Evolutionary conservation across 2,113 vertebrate genomes (phyloP), one percentile per base, ranked within the genome.

Genomic region (Phylloscopus trochiloides): DNA sequence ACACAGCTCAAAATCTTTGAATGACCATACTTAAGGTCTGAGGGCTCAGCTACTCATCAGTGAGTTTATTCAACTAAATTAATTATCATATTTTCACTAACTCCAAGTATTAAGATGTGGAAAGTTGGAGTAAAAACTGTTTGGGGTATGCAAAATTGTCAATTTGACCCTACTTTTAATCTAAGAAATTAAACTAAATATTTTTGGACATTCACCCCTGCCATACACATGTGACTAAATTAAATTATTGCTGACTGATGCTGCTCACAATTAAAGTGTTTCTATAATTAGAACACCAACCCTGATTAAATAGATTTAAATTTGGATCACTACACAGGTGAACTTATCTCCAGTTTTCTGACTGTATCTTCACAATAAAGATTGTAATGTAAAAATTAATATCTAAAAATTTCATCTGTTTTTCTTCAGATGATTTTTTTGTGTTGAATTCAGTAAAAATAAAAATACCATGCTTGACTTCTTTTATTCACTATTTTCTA

Each of bases 131-230:
- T 48, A 58, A 78, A 70, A 58, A 43, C 6, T 57, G 1, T 3
- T 79, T 57, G 48, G 8, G 2, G 1, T 38, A 10, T 50, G 80
- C 2, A 28, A 31, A 70, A 12, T 57, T 21, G 7, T 51, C 6
- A 43, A 4, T 36, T 73, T 36, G 11, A 76, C 6, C 18, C 20
- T 85, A 51, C 29, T 70, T 74, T 72, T 34, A 76, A 12, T 57
- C 48, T 29, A 54, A 70, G 19, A 57, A 70, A 75, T 40, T 0
- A 40, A 84, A 32, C 2, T 16, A 24, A 36, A 28, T 28, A 3
- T 74, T 74, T 88, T 63, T 0, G 0, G 18, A 32, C 34, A 40
- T 68, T 73, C 25, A 40, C 2, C 6, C 5, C 12, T 16, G 14
- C 12, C 55, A 29, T 18, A 45, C 8, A 28, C 8, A 36, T 22